Base-by-base conservation (phyloP, 2,888 invertebrate genomes). In the Aporophyla lueneburgensis region DNA sequence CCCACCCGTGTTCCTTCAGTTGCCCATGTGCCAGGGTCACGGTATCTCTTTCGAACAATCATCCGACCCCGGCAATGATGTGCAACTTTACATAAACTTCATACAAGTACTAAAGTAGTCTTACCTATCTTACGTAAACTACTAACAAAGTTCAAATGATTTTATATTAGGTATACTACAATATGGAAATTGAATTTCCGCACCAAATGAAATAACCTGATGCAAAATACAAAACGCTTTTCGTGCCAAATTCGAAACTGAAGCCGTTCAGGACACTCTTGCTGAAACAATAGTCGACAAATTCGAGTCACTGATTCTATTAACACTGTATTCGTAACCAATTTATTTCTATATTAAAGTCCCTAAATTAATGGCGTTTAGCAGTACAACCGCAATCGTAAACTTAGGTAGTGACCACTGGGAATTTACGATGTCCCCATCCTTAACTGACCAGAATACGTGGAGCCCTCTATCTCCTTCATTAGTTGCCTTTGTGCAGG, bases 341-440 rank as follows among this genome's bases (percentile, higher is more conserved):
- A 81, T 83, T 84, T 81, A 70, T 74, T 79, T 76, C 65, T 66
- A 72, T 76, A 78, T 70, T 71, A 54, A 61, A 79, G 33, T 56
- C 51, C 56, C 49, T 78, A 84, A 88, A 90, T 90, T 89, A 91
- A 91, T 90, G 86, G 84, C 87, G 80, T 87, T 86, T 82, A 88
- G 78, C 76, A 82, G 81, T 73, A 80, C 73, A 85, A 86, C 88
- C 88, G 74, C 91, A 90, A 89, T 91, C 90, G 89, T 92, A 91
- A 91, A 91, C 88, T 88, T 83, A 83, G 81, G 75, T 83, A 88
- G 83, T 87, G 90, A 89, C 89, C 89, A 83, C 73, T 68, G 79
- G 85, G 89, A 90, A 93, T 93, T 93, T 93, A 93, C 89, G 91
- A 88, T 82, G 67, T 73, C 71, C 71, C 84, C 66, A 74, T 70